Percentiles rank a stretch among this genome's conserved stretches.
Evolutionary conservation across 2,797 vertebrate genomes (phyloP).

Genomic region (Squalus acanthias): DNA sequence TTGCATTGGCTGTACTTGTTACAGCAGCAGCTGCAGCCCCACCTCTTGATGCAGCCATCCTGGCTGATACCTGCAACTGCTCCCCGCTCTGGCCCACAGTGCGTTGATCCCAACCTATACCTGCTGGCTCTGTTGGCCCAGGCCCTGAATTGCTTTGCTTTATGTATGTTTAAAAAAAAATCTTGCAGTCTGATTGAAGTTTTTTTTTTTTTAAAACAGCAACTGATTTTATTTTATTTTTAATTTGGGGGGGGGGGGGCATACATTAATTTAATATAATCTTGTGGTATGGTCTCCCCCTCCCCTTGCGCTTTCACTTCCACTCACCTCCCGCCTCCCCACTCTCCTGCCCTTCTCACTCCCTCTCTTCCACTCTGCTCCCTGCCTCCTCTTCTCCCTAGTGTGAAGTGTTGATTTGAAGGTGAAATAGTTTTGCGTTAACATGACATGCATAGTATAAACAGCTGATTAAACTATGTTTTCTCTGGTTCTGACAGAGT

Average conservation of each 20-base stretch:
- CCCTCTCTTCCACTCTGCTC: background rate
- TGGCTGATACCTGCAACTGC: background rate
- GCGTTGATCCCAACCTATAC: background rate
- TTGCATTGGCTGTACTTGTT: background rate
- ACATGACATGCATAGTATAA: background rate
- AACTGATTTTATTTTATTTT: too few species aligned
- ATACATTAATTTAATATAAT: background rate
- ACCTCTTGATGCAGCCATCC: background rate
- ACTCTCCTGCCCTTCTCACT: background rate
- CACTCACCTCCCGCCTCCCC: constrained; percentile 34
- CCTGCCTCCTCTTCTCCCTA: constrained; percentile 29
- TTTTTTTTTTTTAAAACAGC: background rate
- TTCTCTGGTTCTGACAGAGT: background rate
- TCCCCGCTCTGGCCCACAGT: background rate
- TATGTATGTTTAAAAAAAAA: background rate
- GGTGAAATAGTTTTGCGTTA: background rate
- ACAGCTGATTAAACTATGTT: background rate
- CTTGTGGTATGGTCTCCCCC: background rate
- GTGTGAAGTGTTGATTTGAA: too few species aligned
- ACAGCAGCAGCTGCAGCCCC: background rate
- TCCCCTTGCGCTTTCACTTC: background rate
- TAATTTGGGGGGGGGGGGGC: too few species aligned
- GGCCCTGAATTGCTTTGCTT: background rate
- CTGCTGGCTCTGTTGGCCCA: background rate
- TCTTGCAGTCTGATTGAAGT: background rate